phyloP scores from a whole-genome alignment of 2,113 vertebrate species.

The Poeciliopsis occidentalis region DNA sequence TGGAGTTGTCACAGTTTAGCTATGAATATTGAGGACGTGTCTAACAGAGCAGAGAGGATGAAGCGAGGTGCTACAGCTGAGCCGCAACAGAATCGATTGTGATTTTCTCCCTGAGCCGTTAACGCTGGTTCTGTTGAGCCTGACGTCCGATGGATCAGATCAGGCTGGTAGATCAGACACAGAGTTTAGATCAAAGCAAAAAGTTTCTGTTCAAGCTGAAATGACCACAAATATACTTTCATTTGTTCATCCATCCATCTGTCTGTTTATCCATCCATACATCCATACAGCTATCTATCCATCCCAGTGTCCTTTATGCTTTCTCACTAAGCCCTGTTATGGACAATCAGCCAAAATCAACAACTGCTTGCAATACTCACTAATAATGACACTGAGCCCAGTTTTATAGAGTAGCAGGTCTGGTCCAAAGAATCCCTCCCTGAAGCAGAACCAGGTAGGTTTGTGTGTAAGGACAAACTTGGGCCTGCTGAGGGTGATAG shows the following conservation, averaged over 20 bases:
- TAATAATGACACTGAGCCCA: too few species aligned
- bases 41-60: slow-evolving; percentile 5
- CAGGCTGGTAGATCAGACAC: not conserved
- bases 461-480: too few species aligned
- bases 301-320: too few species aligned
- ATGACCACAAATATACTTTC: not conserved
- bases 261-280: not conserved
- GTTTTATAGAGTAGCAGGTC: too few species aligned
- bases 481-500: too few species aligned
- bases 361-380: too few species aligned
- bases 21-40: slow-evolving; percentile 42
- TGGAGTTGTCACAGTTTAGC: slow-evolving; percentile 16
- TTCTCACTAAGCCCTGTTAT: too few species aligned
- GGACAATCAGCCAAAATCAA: too few species aligned
- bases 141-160: slow-evolving; percentile 2
- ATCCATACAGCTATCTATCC: too few species aligned
- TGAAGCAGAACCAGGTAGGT: too few species aligned
- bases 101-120: slow-evolving; percentile 38
- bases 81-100: slow-evolving; percentile 37
- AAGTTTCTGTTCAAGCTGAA: not conserved
- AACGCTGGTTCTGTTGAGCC: slow-evolving; percentile 17
- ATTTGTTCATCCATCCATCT: not conserved
- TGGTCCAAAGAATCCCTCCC: too few species aligned
- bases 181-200: not conserved
- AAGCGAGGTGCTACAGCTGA: not conserved